Evolutionary conservation across 1,140 invertebrate genomes (phyloP).

Genomic region (Choristoneura fumiferana): DNA sequence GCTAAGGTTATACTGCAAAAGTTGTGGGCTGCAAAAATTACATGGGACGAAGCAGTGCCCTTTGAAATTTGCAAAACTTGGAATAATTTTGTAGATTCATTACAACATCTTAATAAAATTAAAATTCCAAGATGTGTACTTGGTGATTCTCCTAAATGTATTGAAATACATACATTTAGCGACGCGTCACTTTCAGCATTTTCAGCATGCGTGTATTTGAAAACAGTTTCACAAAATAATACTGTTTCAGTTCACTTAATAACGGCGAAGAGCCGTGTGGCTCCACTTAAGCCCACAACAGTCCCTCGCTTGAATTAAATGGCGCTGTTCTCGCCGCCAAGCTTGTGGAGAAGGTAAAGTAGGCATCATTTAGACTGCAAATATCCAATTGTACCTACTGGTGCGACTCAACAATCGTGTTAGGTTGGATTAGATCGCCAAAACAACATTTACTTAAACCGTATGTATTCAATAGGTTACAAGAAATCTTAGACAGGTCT

Average conservation of each 20-base stretch:
- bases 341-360: too few relatives aligned
- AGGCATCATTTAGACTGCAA: too few relatives aligned
- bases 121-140: constrained; percentile 12
- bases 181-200: constrained; percentile 17
- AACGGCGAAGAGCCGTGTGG: too few relatives aligned
- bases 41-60: constrained; percentile 18
- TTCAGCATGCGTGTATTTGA: constrained; percentile 4
- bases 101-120: constrained; percentile 15
- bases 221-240: background rate
- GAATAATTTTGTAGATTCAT: background rate
- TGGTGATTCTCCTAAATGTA: background rate
- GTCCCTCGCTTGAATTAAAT: constrained; percentile 20
- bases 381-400: too few relatives aligned
- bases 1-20: constrained; percentile 21
- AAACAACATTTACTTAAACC: too few relatives aligned
- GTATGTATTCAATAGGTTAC: too few relatives aligned
- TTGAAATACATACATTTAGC: constrained; percentile 17
- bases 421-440: too few relatives aligned
- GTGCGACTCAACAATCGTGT: too few relatives aligned
- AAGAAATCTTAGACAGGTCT: background rate
- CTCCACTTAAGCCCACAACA: constrained; percentile 19
- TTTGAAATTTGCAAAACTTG: background rate
- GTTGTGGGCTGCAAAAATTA: constrained; percentile 1
- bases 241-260: background rate
- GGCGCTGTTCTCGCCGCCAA: too few relatives aligned